Conservation (phyloP, 2,797 vertebrate species). For the Pipistrellus pygmaeus region DNA sequence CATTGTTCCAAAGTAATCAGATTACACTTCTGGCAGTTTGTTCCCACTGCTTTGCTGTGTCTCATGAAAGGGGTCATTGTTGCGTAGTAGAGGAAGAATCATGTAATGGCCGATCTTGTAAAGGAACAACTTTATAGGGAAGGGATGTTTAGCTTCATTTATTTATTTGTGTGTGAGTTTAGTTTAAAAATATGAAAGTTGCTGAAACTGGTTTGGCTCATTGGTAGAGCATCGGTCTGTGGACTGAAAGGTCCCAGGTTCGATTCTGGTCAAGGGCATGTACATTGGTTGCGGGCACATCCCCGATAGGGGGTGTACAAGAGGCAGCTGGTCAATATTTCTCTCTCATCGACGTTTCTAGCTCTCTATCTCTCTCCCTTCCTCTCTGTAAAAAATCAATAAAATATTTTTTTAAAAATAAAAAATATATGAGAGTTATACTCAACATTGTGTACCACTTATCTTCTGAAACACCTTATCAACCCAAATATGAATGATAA, state of each 20-base stretch:
- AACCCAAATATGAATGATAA: not conserved
- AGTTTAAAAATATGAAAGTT: not conserved
- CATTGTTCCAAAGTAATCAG: not conserved
- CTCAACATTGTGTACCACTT: not conserved
- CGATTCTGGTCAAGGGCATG: too few species aligned
- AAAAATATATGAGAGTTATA: too few species aligned
- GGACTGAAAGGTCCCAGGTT: too few species aligned
- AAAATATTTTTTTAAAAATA: too few species aligned
- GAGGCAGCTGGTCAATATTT: too few species aligned
- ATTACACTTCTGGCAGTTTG: not conserved
- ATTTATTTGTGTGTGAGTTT: not conserved
- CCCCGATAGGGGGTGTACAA: too few species aligned
- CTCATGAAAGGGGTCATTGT: not conserved
- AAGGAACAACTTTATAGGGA: not conserved
- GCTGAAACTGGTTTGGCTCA: too few species aligned
- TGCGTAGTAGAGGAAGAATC: not conserved
- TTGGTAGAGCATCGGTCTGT: too few species aligned
- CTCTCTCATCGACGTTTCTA: too few species aligned
- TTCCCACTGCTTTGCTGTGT: not conserved
- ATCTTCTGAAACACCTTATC: not conserved
- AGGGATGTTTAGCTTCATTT: not conserved
- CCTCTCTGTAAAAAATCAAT: too few species aligned
- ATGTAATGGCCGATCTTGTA: not conserved
- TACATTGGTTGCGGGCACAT: too few species aligned
- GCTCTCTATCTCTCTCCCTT: too few species aligned